Conservation (phyloP, 2,797 vertebrate genomes). For the Nannoperca obscura region DNA sequence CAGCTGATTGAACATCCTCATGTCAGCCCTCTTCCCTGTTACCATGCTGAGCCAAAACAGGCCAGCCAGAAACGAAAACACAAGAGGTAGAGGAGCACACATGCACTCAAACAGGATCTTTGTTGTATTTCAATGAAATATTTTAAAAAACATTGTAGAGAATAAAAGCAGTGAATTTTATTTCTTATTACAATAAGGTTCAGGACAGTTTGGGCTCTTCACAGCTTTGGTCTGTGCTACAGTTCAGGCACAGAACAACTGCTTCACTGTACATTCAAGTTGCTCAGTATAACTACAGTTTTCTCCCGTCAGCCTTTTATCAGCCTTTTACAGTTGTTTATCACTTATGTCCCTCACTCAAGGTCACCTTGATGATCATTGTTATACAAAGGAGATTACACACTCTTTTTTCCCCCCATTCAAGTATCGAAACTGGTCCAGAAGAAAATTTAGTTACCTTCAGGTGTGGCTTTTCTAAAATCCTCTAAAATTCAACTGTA, state of each 20-base stretch:
- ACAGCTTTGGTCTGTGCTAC: neutral
- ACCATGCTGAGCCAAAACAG: conserved; percentile 10
- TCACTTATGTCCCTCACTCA: conserved; percentile 1
- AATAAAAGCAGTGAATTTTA: neutral
- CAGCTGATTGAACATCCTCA: conserved; percentile 50
- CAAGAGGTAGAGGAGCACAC: neutral
- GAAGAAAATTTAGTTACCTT: neutral
- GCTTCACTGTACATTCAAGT: neutral
- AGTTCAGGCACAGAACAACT: neutral
- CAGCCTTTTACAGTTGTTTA: neutral
- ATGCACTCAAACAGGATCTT: neutral
- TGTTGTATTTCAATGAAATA: conserved; percentile 8
- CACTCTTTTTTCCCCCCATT: neutral
- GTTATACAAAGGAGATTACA: neutral
- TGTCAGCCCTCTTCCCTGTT: conserved; percentile 20
- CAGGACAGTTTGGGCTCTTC: neutral
- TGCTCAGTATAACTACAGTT: neutral
- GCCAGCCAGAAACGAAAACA: conserved; percentile 15
- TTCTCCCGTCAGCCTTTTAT: neutral
- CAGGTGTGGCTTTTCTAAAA: neutral
- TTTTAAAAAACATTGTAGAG: conserved; percentile 1
- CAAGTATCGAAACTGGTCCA: neutral
- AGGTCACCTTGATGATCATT: neutral
- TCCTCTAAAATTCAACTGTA: neutral
- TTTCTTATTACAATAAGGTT: too few species aligned